Evolutionary conservation across 2,888 invertebrate species (phyloP).

Genomic region (Meliscaeva auricollis): DNA sequence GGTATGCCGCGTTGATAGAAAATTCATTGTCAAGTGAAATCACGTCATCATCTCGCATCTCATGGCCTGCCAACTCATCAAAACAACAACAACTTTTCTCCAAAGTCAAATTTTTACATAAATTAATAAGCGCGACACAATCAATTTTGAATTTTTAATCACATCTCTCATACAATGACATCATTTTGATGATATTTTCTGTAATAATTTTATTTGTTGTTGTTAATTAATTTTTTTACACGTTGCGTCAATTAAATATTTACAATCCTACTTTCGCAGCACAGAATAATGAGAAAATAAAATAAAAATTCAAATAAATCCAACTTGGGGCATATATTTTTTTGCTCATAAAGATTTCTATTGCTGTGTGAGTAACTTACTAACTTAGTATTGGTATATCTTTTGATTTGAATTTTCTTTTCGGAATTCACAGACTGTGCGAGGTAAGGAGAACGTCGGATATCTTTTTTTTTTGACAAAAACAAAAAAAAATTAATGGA

Average conservation of each 20-base stretch:
- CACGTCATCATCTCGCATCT: conserved; percentile 42
- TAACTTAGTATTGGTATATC: no score
- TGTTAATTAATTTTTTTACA: conserved; percentile 32
- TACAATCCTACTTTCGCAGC: not conserved
- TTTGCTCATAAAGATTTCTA: not conserved
- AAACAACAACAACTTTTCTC: conserved; percentile 6
- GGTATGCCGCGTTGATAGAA: not conserved
- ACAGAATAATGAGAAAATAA: conserved; percentile 24
- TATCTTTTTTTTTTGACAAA: conserved; percentile 1
- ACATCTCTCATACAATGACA: conserved; percentile 48
- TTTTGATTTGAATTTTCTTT: not conserved
- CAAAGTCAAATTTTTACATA: conserved; percentile 23
- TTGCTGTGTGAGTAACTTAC: not conserved
- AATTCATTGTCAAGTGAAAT: conserved; percentile 42
- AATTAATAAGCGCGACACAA: conserved; percentile 41
- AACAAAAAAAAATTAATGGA: conserved; percentile 28
- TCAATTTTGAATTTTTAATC: conserved; percentile 59
- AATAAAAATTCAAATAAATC: not conserved
- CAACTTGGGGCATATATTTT: not conserved
- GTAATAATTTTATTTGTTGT: not conserved
- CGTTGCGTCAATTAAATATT: conserved; percentile 9
- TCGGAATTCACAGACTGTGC: conserved; percentile 25
- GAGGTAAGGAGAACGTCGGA: conserved; percentile 6
- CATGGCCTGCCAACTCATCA: not conserved
- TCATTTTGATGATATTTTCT: conserved; percentile 47